Evolutionary conservation across 1,140 invertebrate genomes (phyloP), one percentile per base, ranked within the genome.

Genomic region (Amyelois transitella): DNA sequence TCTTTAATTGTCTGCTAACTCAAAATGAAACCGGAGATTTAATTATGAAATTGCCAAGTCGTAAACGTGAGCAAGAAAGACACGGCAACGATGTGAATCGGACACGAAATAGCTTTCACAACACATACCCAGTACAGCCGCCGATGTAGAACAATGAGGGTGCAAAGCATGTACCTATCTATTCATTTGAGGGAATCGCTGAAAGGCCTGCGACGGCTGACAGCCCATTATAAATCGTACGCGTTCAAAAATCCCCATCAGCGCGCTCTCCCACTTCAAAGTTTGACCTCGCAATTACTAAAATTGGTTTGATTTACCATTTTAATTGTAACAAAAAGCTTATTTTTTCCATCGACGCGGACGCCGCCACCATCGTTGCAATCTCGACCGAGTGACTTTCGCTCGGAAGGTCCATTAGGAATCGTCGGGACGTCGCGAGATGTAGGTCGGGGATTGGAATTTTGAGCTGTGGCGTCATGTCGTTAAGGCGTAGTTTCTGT

Each of bases 291-390:
- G 84, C 84, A 87, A 86, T 87, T 87, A 87, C 81, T 86, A 83
- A 85, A 87, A 86, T 87, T 87, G 82, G 81, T 87, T 87, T 85
- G 84, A 87, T 87, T 85, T 87, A 86, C 77, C 84, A 85, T 84
- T 87, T 87, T 83, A 87, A 87, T 86, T 85, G 84, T 87, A 83
- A 86, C 81, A 85, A 85, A 87, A 87, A 87, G 81, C 81, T 83
- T 83, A 84, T 85, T 86, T 87, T 87, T 85, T 81, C 75, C 67
- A 78, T 62, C 69, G 66, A 67, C 63, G 65, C 69, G 77, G 69
- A 70, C 69, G 74, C 64, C 57, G 64, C 64, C 64, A 64, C 68
- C 62, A 63, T 60, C 76, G 69, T 79, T 82, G 81, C 77, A 87
- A 87, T 84, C 81, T 87, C 80, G 77, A 87, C 84, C 84, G 81